Conservation (phyloP, 1,140 invertebrate species). For the Aphelenchoides besseyi region DNA sequence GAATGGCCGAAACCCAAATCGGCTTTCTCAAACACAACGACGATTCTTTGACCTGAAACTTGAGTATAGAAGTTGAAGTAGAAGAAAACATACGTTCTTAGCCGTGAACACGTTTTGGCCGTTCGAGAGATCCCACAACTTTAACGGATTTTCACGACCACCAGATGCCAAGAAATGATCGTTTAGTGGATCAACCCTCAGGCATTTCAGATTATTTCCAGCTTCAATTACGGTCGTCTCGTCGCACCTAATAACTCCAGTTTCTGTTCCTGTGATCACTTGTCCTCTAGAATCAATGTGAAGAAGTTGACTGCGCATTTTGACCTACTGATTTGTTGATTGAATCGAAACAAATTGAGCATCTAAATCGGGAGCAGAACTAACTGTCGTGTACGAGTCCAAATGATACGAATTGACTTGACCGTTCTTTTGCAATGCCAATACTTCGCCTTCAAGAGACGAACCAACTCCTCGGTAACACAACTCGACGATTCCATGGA, state of each 20-base stretch:
- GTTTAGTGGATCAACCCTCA: conserved; percentile 19
- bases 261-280: conserved; percentile 34
- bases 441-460: conserved; percentile 31
- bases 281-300: conserved; percentile 12
- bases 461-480: too few relatives aligned
- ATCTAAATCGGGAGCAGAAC: conserved; percentile 1
- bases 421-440: conserved; percentile 23
- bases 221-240: conserved; percentile 20
- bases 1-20: conserved; percentile 26
- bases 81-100: conserved; percentile 34
- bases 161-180: conserved; percentile 38
- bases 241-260: conserved; percentile 33
- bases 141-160: conserved; percentile 41
- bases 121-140: conserved; percentile 39
- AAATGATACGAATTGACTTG: conserved; percentile 27
- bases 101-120: conserved; percentile 29
- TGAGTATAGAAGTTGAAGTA: background rate
- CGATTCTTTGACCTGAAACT: conserved; percentile 37
- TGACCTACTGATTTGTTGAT: conserved; percentile 10
- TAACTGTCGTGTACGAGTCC: conserved; percentile 26
- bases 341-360: conserved; percentile 9
- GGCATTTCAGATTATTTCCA: conserved; percentile 27
- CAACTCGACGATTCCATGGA: conserved; percentile 29
- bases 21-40: conserved; percentile 33
- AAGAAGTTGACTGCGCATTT: background rate